Percentiles rank a stretch among this genome's conserved stretches.
Conservation (phyloP, 2,888 invertebrate species). For the Callosobruchus maculatus region DNA sequence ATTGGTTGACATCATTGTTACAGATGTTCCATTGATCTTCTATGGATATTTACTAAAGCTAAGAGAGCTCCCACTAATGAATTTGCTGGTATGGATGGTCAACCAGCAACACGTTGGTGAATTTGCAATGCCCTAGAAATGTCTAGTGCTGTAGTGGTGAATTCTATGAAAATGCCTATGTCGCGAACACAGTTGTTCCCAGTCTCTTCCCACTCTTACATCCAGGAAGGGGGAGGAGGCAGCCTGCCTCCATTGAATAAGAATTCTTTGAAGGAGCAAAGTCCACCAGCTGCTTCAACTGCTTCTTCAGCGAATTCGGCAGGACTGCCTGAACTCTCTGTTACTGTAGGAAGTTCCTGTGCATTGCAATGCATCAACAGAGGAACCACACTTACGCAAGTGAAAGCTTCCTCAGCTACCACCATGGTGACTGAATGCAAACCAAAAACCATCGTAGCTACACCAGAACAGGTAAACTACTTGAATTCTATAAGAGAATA, state of each 20-base stretch:
- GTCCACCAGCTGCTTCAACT: constrained; percentile 47
- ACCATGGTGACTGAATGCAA: constrained; percentile 27
- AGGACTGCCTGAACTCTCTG: constrained; percentile 31
- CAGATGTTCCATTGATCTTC: not conserved
- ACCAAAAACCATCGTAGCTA: constrained; percentile 59
- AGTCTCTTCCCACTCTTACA: constrained; percentile 44
- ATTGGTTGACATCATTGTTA: not conserved
- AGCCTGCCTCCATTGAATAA: constrained; percentile 51
- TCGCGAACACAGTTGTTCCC: constrained; percentile 52
- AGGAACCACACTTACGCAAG: constrained; percentile 21
- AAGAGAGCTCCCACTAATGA: constrained; percentile 22
- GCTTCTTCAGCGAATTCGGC: constrained; percentile 35
- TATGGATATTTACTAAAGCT: constrained; percentile 30
- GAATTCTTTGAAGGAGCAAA: constrained; percentile 49
- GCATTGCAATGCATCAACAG: constrained; percentile 37
- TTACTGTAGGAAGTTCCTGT: constrained; percentile 24
- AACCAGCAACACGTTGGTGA: constrained; percentile 42
- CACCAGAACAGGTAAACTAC: constrained; percentile 65
- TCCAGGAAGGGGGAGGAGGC: constrained; percentile 49
- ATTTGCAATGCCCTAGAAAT: constrained; percentile 39
- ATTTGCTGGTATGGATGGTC: constrained; percentile 42
- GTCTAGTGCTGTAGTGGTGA: constrained; percentile 48
- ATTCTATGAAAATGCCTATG: constrained; percentile 42
- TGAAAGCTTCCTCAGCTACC: constrained; percentile 29
- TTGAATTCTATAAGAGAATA: not conserved